Evolutionary conservation across 2,113 vertebrate genomes (phyloP), one percentile per base, ranked within the genome.

Genomic region (Pseudopodoces humilis): DNA sequence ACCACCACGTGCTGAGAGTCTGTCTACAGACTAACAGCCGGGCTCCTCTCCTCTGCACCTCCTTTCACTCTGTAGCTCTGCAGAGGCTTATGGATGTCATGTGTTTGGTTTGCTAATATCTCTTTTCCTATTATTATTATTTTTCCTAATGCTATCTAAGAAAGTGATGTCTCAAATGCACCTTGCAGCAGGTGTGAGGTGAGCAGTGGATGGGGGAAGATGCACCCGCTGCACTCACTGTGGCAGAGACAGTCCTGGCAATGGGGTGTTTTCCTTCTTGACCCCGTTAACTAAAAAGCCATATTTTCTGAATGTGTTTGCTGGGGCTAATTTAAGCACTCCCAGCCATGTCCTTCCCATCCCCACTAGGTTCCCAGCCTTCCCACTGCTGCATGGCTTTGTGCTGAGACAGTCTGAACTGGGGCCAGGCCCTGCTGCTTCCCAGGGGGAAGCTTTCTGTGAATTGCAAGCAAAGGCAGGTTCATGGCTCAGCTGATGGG

Each of bases 231-330:
- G 50, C 21, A 3, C 27, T 23, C 0, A 1, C 64, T 18, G 21
- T 12, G 43, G 43, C 71, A 86, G 44, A 82, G 52, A 35, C 33
- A 0, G n/a, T 19, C 59, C 59, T 20, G 60, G 71, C 1, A 13
- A 7, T 2, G 3, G 2, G 28, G 28, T 18, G 52, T n/a, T 78
- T 74, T 90, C 41, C 43, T 47, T 85, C 56, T 63, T 63, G 59
- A 58, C 35, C 69, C 65, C 35, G 43, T 59, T 65, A 69, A 89
- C 93, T 83, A 70, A 92, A 94, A 96, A 96, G 96, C 96, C 96
- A 94, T 97, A 94, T 94, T 95, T 90, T 94, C 74, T 89, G 92
- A 91, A 85, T 89, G 91, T 83, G 83, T 71, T 88, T 86, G 83
- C 88, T 76, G 74, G 80, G 56, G 53, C 56, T 80, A 16, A 69